These are phyloP conservation scores for Amphipyra berbera DNA, from an alignment of 2,888 invertebrate genomes.

Conservation along the genomic window DNA sequence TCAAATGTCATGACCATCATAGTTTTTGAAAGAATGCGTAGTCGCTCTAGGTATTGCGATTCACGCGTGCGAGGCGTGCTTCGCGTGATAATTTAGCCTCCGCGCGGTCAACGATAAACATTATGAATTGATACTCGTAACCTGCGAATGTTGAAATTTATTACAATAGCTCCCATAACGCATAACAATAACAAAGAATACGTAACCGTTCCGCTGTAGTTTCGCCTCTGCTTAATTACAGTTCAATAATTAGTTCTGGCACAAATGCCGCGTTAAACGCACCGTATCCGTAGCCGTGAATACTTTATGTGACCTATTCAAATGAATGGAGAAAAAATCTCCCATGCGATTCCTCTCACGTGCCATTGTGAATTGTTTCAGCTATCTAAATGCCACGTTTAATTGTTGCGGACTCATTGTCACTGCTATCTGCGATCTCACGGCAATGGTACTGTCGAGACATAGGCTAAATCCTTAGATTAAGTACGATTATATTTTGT, in stretches of 20 bases:
- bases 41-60: slow-evolving; percentile 37
- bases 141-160: slow-evolving; percentile 47
- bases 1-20: slow-evolving; percentile 45
- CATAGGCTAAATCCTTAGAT: slow-evolving; percentile 45
- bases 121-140: slow-evolving; percentile 21
- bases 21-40: slow-evolving; percentile 39
- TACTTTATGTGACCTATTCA: slow-evolving; percentile 60
- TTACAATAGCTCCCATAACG: slow-evolving; percentile 44
- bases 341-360: slow-evolving; percentile 85
- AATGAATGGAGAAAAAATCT: slow-evolving; percentile 74
- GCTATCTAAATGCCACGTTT: slow-evolving; percentile 77
- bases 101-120: slow-evolving; percentile 19
- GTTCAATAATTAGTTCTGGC: slow-evolving; percentile 63
- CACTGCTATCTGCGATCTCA: slow-evolving; percentile 80
- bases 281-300: slow-evolving; percentile 62
- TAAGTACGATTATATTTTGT: slow-evolving; percentile 38
- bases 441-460: slow-evolving; percentile 66
- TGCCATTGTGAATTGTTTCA: slow-evolving; percentile 85
- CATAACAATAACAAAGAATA: slow-evolving; percentile 55
- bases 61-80: slow-evolving; percentile 30
- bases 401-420: slow-evolving; percentile 84
- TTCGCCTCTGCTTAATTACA: slow-evolving; percentile 55
- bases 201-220: slow-evolving; percentile 54
- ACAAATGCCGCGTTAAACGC: slow-evolving; percentile 56
- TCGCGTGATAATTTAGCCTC: slow-evolving; percentile 59